Conservation (phyloP, 2,797 vertebrate species). For the Bucorvus abyssinicus region DNA sequence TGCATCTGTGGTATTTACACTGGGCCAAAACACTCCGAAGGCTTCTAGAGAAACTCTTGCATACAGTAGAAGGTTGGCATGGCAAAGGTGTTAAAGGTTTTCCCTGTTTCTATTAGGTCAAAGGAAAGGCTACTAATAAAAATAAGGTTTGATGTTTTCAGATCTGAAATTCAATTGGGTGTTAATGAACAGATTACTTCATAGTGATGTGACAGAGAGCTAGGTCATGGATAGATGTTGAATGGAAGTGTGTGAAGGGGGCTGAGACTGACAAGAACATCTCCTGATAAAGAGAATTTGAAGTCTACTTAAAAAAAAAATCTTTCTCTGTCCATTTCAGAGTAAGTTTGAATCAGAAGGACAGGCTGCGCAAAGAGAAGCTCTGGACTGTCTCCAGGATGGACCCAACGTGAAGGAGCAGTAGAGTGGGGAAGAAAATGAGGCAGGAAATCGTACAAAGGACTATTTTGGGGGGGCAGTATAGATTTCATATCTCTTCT, state of each 20-base stretch:
- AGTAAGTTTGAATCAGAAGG: background rate
- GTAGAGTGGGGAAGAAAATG: background rate
- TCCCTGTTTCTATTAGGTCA: background rate
- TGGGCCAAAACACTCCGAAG: background rate
- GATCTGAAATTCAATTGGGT: background rate
- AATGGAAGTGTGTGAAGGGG: background rate
- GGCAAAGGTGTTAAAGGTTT: background rate
- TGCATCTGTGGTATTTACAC: accelerated
- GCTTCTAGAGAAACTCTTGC: background rate
- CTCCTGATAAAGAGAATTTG: background rate
- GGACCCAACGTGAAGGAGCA: background rate
- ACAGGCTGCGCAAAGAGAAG: background rate
- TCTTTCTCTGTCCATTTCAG: background rate
- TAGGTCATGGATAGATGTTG: background rate
- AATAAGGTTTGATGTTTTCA: background rate
- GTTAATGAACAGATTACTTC: background rate
- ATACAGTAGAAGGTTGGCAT: background rate
- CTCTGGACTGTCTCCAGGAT: background rate
- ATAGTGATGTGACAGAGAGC: background rate
- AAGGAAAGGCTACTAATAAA: background rate
- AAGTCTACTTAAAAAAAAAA: background rate
- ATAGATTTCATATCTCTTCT: background rate
- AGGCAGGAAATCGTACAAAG: background rate
- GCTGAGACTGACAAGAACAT: background rate
- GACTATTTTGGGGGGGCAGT: background rate